phyloP scores from a whole-genome alignment of 1,140 invertebrate species.

The Vanessa tameamea region DNA sequence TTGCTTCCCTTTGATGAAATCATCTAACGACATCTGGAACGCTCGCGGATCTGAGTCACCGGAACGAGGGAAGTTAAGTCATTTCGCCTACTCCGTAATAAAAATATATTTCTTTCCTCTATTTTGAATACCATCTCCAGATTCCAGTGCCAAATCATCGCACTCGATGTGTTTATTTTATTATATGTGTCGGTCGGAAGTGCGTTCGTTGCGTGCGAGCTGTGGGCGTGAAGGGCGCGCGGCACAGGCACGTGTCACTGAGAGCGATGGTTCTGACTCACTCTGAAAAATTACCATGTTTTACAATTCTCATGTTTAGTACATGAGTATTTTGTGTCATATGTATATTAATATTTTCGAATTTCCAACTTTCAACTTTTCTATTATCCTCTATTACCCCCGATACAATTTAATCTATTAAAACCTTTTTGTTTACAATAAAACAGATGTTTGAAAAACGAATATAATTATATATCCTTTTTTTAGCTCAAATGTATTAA shows the following conservation, averaged over 20 bases:
- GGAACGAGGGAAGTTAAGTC: constrained; percentile 27
- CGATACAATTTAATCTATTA: no score
- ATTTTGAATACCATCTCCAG: constrained; percentile 24
- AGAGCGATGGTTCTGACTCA: neutral
- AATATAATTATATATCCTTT: no score
- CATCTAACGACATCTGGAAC: constrained; percentile 29
- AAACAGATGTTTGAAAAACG: no score
- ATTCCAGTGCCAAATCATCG: constrained; percentile 35
- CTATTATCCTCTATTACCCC: no score
- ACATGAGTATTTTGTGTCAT: neutral
- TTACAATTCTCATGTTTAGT: neutral
- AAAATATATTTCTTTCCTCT: constrained; percentile 37
- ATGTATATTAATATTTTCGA: neutral
- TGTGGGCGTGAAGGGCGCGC: constrained; percentile 1
- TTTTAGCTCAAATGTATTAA: no score
- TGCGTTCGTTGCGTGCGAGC: neutral
- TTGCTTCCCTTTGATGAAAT: constrained; percentile 28
- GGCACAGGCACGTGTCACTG: constrained; percentile 11
- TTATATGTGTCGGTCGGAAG: constrained; percentile 32
- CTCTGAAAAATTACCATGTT: neutral
- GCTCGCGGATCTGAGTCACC: constrained; percentile 31
- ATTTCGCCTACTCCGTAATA: constrained; percentile 30
- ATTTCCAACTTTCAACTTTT: neutral
- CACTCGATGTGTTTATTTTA: constrained; percentile 25
- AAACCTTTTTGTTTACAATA: no score